Conservation (phyloP, 2,113 vertebrate species). For the Rhagologus leucostigma region DNA sequence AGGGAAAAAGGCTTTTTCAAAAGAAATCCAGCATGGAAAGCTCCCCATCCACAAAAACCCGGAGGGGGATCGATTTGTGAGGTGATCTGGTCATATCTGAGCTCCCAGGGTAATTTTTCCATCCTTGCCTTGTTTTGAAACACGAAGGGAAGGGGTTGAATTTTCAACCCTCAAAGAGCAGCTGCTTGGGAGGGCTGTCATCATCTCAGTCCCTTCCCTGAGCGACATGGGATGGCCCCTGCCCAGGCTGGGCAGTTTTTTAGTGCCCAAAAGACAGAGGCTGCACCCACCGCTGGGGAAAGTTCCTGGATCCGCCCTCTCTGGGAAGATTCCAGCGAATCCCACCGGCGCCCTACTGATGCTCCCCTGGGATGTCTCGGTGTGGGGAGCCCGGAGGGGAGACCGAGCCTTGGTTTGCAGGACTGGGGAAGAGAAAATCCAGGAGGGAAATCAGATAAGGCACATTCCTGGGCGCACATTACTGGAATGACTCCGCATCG, state of each 20-base stretch:
- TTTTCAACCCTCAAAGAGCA: not conserved
- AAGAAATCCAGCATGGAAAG: not conserved
- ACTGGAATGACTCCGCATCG: not conserved
- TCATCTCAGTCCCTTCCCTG: not conserved
- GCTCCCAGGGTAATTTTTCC: not conserved
- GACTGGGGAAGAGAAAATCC: not conserved
- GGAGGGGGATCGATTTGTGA: not conserved
- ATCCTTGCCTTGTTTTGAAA: not conserved
- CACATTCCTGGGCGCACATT: not conserved
- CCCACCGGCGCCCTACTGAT: not conserved
- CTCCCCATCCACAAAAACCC: not conserved
- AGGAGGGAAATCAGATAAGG: conserved; percentile 43
- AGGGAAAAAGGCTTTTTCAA: not conserved
- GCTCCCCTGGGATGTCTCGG: accelerated
- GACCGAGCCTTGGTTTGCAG: not conserved
- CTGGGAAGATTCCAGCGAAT: not conserved
- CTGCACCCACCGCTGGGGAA: accelerated
- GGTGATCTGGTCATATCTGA: not conserved
- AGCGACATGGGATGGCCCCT: accelerated
- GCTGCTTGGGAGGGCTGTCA: not conserved
- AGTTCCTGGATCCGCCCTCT: accelerated
- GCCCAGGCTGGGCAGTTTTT: not conserved
- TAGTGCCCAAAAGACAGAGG: accelerated
- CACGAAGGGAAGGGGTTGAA: not conserved
- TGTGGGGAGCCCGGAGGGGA: not conserved